phyloP scores from a whole-genome alignment of 92 coral and sea anemone genomes.

The Hydrozoanthus gracilis region DNA sequence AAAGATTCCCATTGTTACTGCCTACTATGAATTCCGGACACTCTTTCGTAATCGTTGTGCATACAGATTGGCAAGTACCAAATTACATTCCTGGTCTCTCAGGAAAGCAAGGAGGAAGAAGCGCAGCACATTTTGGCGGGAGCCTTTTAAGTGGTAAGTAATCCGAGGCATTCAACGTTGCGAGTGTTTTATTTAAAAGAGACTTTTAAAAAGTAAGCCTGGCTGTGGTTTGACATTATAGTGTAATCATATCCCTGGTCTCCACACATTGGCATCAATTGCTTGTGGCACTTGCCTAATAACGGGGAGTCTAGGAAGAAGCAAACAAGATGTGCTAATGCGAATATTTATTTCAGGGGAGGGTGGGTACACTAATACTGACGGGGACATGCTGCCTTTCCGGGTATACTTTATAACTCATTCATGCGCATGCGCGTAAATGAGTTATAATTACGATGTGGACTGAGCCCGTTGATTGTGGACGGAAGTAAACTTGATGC shows the following conservation, averaged over 20 bases:
- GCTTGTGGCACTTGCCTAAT: slow-evolving; percentile 20
- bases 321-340: background rate
- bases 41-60: background rate
- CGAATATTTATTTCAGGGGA: background rate
- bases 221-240: background rate
- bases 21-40: too few species aligned
- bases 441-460: too few species aligned
- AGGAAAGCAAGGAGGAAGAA: slow-evolving; percentile 1
- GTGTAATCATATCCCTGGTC: slow-evolving; percentile 2
- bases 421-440: background rate
- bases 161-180: background rate
- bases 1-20: too few species aligned
- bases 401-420: background rate
- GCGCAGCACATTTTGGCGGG: background rate
- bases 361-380: background rate
- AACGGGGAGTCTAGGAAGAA: background rate
- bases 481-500: too few species aligned
- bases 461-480: too few species aligned
- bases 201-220: background rate
- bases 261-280: background rate
- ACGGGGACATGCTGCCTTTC: background rate
- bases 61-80: background rate
- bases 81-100: background rate
- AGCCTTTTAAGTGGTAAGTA: too few species aligned
- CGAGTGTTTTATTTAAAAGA: background rate